Percentiles rank a stretch among this genome's conserved stretches.
Conservation (phyloP, 64 coral and sea anemone genomes). For the Montipora capricornis region DNA sequence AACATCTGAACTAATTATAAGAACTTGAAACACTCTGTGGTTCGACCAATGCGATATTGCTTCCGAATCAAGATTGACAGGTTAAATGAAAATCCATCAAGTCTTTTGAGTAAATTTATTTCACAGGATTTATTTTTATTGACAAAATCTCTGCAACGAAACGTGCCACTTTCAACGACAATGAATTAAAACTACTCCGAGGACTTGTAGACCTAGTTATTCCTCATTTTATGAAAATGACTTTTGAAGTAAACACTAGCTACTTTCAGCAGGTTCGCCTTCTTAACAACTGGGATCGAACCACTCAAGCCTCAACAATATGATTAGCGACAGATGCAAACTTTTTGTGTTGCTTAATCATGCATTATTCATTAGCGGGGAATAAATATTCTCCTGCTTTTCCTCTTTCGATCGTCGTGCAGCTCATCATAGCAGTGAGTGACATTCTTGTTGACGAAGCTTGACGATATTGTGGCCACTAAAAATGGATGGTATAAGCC, state of each 20-base stretch:
- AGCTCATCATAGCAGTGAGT: not conserved
- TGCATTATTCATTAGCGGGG: conserved; percentile 8
- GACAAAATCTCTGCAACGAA: not conserved
- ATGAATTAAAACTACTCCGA: not conserved
- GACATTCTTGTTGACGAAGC: too few species aligned
- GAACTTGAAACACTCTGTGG: not conserved
- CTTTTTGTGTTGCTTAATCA: not conserved
- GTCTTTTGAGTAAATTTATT: not conserved
- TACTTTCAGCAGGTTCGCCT: not conserved
- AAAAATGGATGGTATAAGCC: not conserved
- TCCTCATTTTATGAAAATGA: not conserved
- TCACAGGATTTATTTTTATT: not conserved
- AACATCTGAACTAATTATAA: not conserved
- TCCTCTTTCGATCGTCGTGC: not conserved
- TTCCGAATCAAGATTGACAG: not conserved
- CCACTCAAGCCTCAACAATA: not conserved
- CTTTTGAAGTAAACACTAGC: not conserved
- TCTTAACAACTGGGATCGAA: not conserved
- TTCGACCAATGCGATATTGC: not conserved
- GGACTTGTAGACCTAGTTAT: not conserved
- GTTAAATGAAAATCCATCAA: not conserved
- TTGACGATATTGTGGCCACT: not conserved
- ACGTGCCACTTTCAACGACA: too few species aligned
- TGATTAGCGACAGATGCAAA: not conserved
- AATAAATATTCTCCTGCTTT: conserved; percentile 30